These are phyloP conservation scores for Centropus unirufus DNA, from an alignment of 2,113 vertebrate genomes.

Conservation along the genomic window DNA sequence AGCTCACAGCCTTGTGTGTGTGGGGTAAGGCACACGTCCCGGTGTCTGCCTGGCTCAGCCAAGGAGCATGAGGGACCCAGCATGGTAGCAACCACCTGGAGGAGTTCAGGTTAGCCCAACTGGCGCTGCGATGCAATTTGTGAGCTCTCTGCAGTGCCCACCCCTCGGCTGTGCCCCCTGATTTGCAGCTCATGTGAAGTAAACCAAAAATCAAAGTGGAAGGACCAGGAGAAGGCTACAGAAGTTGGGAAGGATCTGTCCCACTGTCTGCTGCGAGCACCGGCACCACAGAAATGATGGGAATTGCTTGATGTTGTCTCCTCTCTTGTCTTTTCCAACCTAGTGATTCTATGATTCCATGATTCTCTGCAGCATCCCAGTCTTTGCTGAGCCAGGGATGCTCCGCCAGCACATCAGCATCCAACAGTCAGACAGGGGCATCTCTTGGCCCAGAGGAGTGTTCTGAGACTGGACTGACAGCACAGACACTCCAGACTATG, in stretches of 20 bases:
- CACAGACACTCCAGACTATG: no score
- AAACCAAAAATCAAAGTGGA: background rate
- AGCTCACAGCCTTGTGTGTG: no score
- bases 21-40: fast-evolving
- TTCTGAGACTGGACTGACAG: background rate
- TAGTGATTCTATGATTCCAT: no score
- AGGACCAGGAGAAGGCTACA: background rate
- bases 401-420: background rate
- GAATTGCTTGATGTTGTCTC: fast-evolving
- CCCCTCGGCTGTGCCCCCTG: background rate
- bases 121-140: background rate
- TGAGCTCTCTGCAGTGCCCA: background rate
- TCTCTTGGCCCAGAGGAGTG: background rate
- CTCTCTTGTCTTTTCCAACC: no score
- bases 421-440: fast-evolving
- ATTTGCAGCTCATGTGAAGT: fast-evolving
- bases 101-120: background rate
- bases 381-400: background rate
- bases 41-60: fast-evolving
- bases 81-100: background rate
- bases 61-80: background rate
- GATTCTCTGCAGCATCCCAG: background rate
- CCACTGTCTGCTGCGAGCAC: background rate
- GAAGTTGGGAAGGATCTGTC: fast-evolving
- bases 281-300: fast-evolving